phyloP scores from a whole-genome alignment of 2,888 invertebrate genomes.

The Mesopsocus fuscifrons region DNA sequence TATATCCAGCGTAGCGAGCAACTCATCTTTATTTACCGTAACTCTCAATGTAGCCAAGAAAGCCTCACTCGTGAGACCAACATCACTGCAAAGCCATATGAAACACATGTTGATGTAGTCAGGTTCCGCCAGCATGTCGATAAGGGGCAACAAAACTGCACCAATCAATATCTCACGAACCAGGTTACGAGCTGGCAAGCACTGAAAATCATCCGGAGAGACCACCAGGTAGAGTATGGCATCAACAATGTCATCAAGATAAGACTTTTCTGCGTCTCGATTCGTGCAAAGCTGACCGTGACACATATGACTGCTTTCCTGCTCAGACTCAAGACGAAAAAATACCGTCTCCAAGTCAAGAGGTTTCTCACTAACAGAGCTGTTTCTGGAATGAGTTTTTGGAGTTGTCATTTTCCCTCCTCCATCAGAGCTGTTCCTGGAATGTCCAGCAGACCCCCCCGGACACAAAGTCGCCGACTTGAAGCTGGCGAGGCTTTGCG shows the following conservation, averaged over 20 bases:
- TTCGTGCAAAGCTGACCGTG: constrained; percentile 63
- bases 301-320: constrained; percentile 61
- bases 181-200: constrained; percentile 58
- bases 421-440: constrained; percentile 10
- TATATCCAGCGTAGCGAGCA: constrained; percentile 59
- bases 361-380: constrained; percentile 10
- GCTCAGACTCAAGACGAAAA: constrained; percentile 73
- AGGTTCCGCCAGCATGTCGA: constrained; percentile 63
- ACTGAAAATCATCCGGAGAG: constrained; percentile 69
- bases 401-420: not conserved
- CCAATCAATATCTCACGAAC: constrained; percentile 57
- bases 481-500: constrained; percentile 11
- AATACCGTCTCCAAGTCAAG: constrained; percentile 50
- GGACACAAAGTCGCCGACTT: not conserved
- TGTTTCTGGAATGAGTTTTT: constrained; percentile 1
- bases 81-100: constrained; percentile 67
- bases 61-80: constrained; percentile 58
- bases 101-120: constrained; percentile 82
- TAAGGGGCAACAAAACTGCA: constrained; percentile 46
- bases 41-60: constrained; percentile 67
- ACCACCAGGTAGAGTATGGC: constrained; percentile 63
- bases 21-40: constrained; percentile 62
- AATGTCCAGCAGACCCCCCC: not conserved
- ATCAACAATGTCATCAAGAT: constrained; percentile 65
- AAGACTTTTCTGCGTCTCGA: constrained; percentile 42